Conservation (phyloP, 1,140 invertebrate species). For the Gryon sp. region DNA sequence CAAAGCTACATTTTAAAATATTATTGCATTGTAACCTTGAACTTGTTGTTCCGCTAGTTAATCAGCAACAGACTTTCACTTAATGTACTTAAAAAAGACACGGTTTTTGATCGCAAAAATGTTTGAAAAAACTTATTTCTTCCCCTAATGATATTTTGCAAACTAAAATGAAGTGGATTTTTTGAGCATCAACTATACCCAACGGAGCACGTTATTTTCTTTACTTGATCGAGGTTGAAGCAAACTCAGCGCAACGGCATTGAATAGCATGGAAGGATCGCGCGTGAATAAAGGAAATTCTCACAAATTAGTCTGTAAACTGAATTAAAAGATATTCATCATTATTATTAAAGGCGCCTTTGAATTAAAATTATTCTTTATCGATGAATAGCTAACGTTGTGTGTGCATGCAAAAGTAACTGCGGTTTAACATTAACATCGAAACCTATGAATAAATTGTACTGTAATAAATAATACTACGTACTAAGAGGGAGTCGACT, state of each 20-base stretch:
- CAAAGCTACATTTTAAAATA: background rate
- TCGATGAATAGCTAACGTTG: slow-evolving; percentile 34
- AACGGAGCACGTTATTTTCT: too few species aligned
- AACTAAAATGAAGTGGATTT: too few species aligned
- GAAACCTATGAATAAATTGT: slow-evolving; percentile 43
- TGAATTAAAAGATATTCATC: slow-evolving; percentile 61
- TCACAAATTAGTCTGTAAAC: slow-evolving; percentile 50
- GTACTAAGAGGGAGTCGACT: too few species aligned
- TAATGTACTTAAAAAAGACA: background rate
- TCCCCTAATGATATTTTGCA: too few species aligned
- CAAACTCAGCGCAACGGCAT: slow-evolving; percentile 7
- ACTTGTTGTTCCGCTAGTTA: slow-evolving; percentile 51
- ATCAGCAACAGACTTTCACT: slow-evolving; percentile 18
- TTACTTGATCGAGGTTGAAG: background rate
- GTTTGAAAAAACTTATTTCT: too few species aligned
- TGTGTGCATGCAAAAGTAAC: slow-evolving; percentile 41
- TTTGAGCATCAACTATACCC: too few species aligned
- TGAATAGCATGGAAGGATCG: background rate
- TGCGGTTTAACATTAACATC: slow-evolving; percentile 48
- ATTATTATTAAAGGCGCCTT: slow-evolving; percentile 20
- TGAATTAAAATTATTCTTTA: slow-evolving; percentile 53
- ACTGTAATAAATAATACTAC: too few species aligned
- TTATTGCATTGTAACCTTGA: too few species aligned
- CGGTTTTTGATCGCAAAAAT: background rate
- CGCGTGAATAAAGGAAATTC: slow-evolving; percentile 47